Conservation (phyloP, 2,113 vertebrate genomes). For the Cephalopterus ornatus region DNA sequence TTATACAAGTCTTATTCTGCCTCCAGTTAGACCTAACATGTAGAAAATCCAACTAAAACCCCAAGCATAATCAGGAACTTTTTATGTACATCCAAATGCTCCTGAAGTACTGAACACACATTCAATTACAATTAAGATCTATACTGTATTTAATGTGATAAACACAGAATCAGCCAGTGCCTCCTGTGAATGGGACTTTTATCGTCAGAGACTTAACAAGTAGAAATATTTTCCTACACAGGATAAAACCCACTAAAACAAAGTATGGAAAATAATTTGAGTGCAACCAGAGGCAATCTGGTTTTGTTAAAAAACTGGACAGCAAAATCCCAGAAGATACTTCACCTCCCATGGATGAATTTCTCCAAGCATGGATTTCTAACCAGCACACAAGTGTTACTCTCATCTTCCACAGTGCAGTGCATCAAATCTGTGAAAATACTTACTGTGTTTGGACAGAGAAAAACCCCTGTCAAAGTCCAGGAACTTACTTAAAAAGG, state of each 20-base stretch:
- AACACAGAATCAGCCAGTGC: neutral
- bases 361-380: neutral
- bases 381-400: neutral
- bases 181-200: neutral
- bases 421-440: neutral
- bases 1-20: no score
- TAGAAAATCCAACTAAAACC: neutral
- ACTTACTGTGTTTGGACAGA: neutral
- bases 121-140: neutral
- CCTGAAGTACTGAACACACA: neutral
- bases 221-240: neutral
- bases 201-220: neutral
- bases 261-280: neutral
- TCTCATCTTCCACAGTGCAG: neutral
- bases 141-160: neutral
- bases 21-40: neutral
- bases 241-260: neutral
- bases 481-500: neutral
- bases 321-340: neutral
- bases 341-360: neutral
- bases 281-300: neutral
- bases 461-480: neutral
- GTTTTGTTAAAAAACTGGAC: neutral
- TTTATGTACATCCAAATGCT: neutral
- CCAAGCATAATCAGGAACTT: neutral